These are phyloP conservation scores for Ciona savignyi DNA, from an alignment of 23 tunicate species.

Conservation along the genomic window DNA sequence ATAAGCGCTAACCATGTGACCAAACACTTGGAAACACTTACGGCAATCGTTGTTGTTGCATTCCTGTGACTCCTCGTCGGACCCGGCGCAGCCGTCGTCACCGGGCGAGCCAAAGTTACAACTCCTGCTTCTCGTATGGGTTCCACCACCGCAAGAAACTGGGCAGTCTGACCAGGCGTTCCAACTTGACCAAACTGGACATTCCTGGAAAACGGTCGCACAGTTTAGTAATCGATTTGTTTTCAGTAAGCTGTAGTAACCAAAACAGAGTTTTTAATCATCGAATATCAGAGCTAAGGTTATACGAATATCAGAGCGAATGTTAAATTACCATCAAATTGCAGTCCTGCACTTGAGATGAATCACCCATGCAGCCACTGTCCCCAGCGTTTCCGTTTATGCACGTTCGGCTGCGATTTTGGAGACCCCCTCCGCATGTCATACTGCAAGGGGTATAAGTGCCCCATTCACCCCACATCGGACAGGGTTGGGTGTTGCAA, in stretches of 20 bases:
- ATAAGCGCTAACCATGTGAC: too few relatives aligned
- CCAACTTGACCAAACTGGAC: constrained; percentile 54
- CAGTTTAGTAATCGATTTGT: too few relatives aligned
- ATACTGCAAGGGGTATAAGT: constrained; percentile 32
- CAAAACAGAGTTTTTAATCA: too few relatives aligned
- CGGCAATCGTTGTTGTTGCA: constrained; percentile 21
- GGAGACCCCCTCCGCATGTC: constrained; percentile 53
- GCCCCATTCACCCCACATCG: constrained; percentile 51
- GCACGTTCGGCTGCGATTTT: constrained; percentile 37
- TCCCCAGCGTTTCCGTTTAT: constrained; percentile 56
- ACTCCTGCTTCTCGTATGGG: constrained; percentile 18
- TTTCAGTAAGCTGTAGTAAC: too few relatives aligned
- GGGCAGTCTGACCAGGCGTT: constrained; percentile 36
- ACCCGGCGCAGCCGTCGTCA: constrained; percentile 39
- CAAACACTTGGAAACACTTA: constrained; percentile 2
- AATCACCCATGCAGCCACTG: constrained; percentile 53
- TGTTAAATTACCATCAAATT: constrained; percentile 21
- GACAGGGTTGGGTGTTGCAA: constrained; percentile 36
- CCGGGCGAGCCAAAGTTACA: constrained; percentile 43
- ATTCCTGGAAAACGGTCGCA: too few relatives aligned
- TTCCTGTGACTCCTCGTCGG: background rate
- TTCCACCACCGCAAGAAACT: constrained; percentile 41
- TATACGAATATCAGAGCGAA: too few relatives aligned
- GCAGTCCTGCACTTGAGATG: constrained; percentile 19
- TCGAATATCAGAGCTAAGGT: too few relatives aligned